These are phyloP conservation scores for Helicolenus hilgendorfi DNA, from an alignment of 2,797 vertebrate species.

Conservation along the genomic window DNA sequence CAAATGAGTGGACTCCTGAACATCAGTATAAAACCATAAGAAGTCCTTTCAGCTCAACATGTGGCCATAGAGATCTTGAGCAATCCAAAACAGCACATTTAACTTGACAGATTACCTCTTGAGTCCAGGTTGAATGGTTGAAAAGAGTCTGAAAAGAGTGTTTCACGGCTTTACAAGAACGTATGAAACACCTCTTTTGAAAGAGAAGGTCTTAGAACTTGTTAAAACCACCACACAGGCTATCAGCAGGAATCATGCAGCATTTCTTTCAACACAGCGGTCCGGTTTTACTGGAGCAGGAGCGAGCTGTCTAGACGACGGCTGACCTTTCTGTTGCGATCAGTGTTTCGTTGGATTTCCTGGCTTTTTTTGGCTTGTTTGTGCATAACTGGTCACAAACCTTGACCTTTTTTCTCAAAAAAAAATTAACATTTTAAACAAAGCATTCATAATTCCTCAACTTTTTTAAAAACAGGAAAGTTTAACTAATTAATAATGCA, in stretches of 20 bases:
- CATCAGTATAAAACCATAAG: background rate
- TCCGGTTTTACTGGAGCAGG: conserved; percentile 39
- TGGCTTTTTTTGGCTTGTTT: conserved; percentile 46
- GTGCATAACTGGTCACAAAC: conserved; percentile 60
- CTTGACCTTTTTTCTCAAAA: conserved; percentile 58
- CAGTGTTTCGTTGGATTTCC: conserved; percentile 45
- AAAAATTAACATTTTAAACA: background rate
- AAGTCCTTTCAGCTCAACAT: background rate
- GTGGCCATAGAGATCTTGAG: background rate
- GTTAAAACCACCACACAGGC: background rate
- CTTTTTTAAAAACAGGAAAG: background rate
- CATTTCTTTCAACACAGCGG: conserved; percentile 33
- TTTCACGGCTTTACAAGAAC: background rate
- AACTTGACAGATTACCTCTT: background rate
- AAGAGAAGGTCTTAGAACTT: background rate
- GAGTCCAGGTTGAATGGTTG: background rate
- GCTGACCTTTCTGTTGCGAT: conserved; percentile 81
- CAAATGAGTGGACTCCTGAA: background rate
- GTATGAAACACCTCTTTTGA: background rate
- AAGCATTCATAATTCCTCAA: background rate
- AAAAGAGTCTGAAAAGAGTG: background rate
- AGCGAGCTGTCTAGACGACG: conserved; percentile 66
- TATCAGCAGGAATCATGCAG: conserved; percentile 36
- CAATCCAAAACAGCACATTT: background rate
- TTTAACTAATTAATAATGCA: background rate